These are phyloP conservation scores for Harpegnathos saltator DNA, from an alignment of 1,140 invertebrate genomes.

Conservation along the genomic window DNA sequence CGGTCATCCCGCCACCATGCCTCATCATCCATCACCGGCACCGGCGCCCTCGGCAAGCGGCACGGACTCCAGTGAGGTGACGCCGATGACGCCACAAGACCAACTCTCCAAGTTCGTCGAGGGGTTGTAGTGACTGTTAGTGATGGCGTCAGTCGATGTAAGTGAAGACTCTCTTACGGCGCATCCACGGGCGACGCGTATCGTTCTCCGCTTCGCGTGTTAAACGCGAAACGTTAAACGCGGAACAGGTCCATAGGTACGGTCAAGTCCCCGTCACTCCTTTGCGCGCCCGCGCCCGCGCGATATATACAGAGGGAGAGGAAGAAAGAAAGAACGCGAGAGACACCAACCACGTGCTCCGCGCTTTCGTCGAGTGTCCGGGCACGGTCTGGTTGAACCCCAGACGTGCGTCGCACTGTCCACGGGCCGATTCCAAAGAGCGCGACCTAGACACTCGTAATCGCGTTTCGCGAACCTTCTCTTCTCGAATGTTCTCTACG, in stretches of 20 bases:
- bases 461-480: conserved; percentile 4
- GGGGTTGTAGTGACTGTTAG: conserved; percentile 91
- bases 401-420: too few species aligned
- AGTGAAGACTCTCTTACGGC: conserved; percentile 59
- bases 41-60: conserved; percentile 82
- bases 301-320: conserved; percentile 23
- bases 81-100: conserved; percentile 95
- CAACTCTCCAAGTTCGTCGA: conserved; percentile 97
- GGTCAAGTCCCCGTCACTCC: too few species aligned
- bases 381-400: too few species aligned
- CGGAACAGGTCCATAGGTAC: too few species aligned
- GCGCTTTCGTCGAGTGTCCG: conserved; percentile 28
- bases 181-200: conserved; percentile 35
- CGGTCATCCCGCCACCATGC: conserved; percentile 82
- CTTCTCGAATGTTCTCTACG: conserved; percentile 61
- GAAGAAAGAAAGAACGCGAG: conserved; percentile 30
- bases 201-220: conserved; percentile 38
- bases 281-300: too few species aligned
- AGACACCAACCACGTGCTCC: conserved; percentile 62
- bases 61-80: conserved; percentile 86
- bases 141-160: conserved; percentile 64
- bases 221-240: too few species aligned
- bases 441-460: conserved; percentile 41
- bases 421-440: too few species aligned
- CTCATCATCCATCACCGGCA: conserved; percentile 84